These are phyloP conservation scores for Zootermopsis nevadensis DNA, from an alignment of 2,888 invertebrate species.

Conservation along the genomic window DNA sequence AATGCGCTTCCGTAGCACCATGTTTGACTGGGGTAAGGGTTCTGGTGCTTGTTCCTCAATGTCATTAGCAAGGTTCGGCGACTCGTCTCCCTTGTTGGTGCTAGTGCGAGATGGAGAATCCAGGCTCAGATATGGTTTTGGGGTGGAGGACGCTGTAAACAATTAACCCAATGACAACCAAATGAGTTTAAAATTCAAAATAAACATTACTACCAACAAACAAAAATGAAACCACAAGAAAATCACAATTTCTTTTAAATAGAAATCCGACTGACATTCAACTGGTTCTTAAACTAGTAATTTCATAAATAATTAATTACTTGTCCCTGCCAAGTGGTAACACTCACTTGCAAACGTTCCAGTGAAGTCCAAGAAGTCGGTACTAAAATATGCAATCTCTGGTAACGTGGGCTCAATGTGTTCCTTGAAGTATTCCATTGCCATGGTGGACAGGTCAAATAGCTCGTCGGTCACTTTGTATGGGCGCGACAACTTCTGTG, in stretches of 20 bases:
- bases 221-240: no score
- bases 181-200: no score
- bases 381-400: constrained; percentile 87
- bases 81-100: constrained; percentile 63
- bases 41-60: constrained; percentile 39
- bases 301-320: no score
- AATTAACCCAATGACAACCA: neutral
- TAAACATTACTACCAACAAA: no score
- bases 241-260: no score
- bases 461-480: constrained; percentile 95
- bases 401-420: constrained; percentile 90
- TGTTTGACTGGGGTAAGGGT: constrained; percentile 73
- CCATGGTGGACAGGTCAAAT: constrained; percentile 95
- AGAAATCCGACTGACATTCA: no score
- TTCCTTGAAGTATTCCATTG: constrained; percentile 97
- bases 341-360: constrained; percentile 59
- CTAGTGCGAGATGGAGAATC: constrained; percentile 66
- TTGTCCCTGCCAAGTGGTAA: no score
- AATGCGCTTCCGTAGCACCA: constrained; percentile 87
- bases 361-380: constrained; percentile 84
- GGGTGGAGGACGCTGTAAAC: constrained; percentile 48
- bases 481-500: constrained; percentile 81
- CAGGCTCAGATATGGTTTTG: constrained; percentile 61
- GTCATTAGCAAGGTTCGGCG: constrained; percentile 59
- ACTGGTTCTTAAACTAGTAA: no score